A percentile compares a stretch with the other conserved stretches of the same genome.
Evolutionary conservation across 2,797 vertebrate genomes (phyloP).

Genomic region (Acanthurus leucopareius): DNA sequence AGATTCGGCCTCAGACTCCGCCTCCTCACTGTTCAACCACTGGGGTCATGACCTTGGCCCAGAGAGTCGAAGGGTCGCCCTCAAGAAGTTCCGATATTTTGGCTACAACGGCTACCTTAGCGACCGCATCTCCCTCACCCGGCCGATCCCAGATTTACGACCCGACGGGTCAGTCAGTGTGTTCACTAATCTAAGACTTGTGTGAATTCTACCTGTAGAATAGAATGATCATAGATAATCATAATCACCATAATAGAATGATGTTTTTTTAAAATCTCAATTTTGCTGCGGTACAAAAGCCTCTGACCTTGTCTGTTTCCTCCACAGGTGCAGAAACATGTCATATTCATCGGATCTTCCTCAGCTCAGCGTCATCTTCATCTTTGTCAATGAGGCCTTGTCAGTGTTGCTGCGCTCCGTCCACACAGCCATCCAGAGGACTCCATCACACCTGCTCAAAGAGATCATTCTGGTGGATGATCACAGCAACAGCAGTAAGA

Average conservation of each 20-base stretch:
- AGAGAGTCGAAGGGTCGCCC: constrained; percentile 89
- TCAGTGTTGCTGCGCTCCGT: constrained; percentile 95
- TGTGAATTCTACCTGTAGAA: neutral
- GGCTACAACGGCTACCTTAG: constrained; percentile 98
- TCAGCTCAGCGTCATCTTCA: constrained; percentile 95
- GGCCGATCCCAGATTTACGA: constrained; percentile 91
- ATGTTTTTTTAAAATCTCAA: neutral
- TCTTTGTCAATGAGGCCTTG: constrained; percentile 96
- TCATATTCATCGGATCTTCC: constrained; percentile 92
- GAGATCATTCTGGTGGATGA: constrained; percentile 98
- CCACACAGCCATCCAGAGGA: constrained; percentile 91
- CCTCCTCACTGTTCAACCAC: constrained; percentile 91
- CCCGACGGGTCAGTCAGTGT: constrained; percentile 90
- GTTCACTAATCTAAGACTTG: neutral
- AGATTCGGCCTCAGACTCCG: constrained; percentile 86
- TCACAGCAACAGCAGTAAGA: constrained; percentile 93
- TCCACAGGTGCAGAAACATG: constrained; percentile 92
- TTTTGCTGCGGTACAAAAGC: neutral
- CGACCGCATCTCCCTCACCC: constrained; percentile 92
- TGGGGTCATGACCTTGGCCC: constrained; percentile 96
- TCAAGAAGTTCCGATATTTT: constrained; percentile 96
- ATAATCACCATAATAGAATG: too few species aligned
- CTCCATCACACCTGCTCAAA: constrained; percentile 92
- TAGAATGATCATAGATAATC: too few species aligned
- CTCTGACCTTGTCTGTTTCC: neutral